Evolutionary conservation across 2,888 invertebrate species (phyloP).

Genomic region (Chaitophorus viminalis): DNA sequence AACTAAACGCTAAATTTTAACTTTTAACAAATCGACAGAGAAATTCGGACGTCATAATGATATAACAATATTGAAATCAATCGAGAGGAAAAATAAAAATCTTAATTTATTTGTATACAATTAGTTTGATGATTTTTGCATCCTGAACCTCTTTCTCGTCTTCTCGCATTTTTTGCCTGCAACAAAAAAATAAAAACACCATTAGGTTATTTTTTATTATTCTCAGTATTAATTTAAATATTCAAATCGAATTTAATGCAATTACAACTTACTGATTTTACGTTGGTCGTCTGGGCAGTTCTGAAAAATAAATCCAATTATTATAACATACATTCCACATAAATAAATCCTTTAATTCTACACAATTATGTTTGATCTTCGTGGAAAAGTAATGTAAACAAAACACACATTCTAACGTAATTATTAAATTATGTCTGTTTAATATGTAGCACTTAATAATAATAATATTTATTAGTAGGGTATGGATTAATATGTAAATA

Average conservation of each 20-base stretch:
- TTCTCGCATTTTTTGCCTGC: slow-evolving; percentile 52
- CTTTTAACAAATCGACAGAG: not conserved
- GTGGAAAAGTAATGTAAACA: not conserved
- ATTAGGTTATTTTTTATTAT: too few relatives aligned
- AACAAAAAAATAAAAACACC: not conserved
- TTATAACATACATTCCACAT: not conserved
- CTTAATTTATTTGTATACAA: not conserved
- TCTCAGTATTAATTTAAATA: not conserved
- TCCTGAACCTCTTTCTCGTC: slow-evolving; percentile 35
- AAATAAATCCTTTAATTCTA: not conserved
- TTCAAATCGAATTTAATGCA: not conserved
- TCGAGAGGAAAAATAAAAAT: not conserved
- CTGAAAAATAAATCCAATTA: slow-evolving; percentile 52
- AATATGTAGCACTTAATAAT: not conserved
- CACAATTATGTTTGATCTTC: too few relatives aligned
- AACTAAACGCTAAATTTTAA: not conserved
- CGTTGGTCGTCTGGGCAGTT: slow-evolving; percentile 63
- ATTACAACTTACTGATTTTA: slow-evolving; percentile 62
- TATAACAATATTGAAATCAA: not conserved
- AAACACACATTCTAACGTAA: not conserved
- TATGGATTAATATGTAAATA: too few relatives aligned
- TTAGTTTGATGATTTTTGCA: slow-evolving; percentile 24
- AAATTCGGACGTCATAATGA: not conserved
- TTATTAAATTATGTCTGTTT: not conserved
- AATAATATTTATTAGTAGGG: too few relatives aligned